Conservation (phyloP, 2,113 vertebrate species). For the Amphiprion ocellaris region DNA sequence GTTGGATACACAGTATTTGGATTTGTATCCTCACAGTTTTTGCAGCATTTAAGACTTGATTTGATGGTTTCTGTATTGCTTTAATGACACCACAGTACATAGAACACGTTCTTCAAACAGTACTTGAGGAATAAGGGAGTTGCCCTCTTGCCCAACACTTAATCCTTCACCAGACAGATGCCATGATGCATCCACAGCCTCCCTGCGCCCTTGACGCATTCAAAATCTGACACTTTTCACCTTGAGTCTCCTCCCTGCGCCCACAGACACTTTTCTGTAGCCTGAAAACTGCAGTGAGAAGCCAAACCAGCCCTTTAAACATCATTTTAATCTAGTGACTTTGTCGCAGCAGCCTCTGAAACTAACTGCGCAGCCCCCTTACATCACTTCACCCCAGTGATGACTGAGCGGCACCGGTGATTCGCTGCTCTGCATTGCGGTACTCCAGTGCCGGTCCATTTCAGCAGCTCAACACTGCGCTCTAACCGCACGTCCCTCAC, state of each 20-base stretch:
- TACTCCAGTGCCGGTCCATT: slow-evolving; percentile 71
- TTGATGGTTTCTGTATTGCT: too few species aligned
- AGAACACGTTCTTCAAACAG: too few species aligned
- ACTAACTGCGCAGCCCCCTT: slow-evolving; percentile 47
- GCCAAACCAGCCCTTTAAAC: neutral
- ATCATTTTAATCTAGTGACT: neutral
- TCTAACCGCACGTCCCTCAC: neutral
- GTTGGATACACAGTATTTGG: too few species aligned
- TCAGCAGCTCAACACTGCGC: neutral
- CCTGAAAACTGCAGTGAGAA: neutral
- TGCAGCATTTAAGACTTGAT: too few species aligned
- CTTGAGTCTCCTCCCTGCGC: slow-evolving; percentile 46
- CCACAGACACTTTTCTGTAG: neutral
- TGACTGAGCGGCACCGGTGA: slow-evolving; percentile 58
- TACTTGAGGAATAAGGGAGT: slow-evolving; percentile 14
- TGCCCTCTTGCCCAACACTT: neutral
- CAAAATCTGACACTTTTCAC: slow-evolving; percentile 46
- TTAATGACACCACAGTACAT: too few species aligned
- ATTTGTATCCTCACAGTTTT: too few species aligned
- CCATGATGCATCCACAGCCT: slow-evolving; percentile 12
- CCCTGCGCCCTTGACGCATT: slow-evolving; percentile 62
- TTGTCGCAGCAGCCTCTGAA: slow-evolving; percentile 17
- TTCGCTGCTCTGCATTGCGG: slow-evolving; percentile 85
- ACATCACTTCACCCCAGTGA: slow-evolving; percentile 54
- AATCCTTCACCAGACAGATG: neutral